These are phyloP conservation scores for Numida meleagris DNA, from an alignment of 2,113 vertebrate species.

Conservation along the genomic window DNA sequence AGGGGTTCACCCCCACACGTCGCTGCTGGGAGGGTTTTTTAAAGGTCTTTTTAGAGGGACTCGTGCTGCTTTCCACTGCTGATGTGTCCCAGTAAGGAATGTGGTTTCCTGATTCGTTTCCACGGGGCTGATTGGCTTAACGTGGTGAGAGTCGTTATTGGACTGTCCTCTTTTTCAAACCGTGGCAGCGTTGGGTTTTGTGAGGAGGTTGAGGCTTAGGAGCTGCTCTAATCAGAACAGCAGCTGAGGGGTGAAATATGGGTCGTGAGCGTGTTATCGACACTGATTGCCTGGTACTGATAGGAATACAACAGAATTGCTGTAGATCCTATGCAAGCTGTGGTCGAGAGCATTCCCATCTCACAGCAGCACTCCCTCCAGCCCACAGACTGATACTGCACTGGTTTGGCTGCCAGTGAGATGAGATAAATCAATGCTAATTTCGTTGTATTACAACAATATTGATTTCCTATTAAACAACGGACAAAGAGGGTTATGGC, in stretches of 20 bases:
- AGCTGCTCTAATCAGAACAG: conserved; percentile 53
- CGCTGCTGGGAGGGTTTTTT: not conserved
- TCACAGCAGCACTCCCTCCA: conserved; percentile 1
- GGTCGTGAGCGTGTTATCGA: conserved; percentile 47
- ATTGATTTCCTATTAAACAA: conserved; percentile 75
- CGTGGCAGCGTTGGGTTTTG: conserved; percentile 46
- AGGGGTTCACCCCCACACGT: too few species aligned
- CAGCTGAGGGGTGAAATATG: conserved; percentile 65
- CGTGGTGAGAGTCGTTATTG: conserved; percentile 48
- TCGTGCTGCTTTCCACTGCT: not conserved
- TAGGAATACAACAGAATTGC: conserved; percentile 56
- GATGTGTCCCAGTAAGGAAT: not conserved
- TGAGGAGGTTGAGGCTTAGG: conserved; percentile 58
- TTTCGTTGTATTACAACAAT: conserved; percentile 72
- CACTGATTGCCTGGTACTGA: conserved; percentile 63
- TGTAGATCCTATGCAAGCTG: not conserved
- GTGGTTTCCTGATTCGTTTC: conserved; percentile 24
- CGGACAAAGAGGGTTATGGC: conserved; percentile 65
- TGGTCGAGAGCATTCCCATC: not conserved
- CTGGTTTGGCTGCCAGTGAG: conserved; percentile 60
- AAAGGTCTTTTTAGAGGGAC: not conserved
- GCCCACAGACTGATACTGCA: not conserved
- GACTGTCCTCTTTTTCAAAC: conserved; percentile 59
- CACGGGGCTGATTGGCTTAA: conserved; percentile 57
- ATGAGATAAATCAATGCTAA: conserved; percentile 74